Conservation (phyloP, 2,113 vertebrate genomes). For the Siphamia tubifer region DNA sequence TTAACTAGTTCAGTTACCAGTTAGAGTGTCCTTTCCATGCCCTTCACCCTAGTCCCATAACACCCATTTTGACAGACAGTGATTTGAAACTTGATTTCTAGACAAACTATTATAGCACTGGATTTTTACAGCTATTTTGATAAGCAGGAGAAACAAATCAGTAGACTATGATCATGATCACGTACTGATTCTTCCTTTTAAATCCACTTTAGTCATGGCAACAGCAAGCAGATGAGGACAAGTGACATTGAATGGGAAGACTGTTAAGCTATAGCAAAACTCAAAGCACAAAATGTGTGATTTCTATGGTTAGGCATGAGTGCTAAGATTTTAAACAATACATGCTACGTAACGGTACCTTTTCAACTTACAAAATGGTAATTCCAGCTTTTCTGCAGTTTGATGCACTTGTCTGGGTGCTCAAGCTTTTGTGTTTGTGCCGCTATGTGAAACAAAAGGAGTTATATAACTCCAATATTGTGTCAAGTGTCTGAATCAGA, state of each 20-base stretch:
- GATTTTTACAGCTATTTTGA: background rate
- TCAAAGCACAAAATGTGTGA: background rate
- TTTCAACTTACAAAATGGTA: background rate
- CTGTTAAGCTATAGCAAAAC: background rate
- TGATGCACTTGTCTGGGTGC: background rate
- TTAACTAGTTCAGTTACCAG: conserved; percentile 43
- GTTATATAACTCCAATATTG: conserved; percentile 29
- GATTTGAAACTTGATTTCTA: background rate
- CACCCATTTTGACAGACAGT: background rate
- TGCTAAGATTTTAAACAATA: background rate
- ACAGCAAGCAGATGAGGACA: background rate
- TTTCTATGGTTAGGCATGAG: background rate
- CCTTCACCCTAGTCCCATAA: conserved; percentile 25
- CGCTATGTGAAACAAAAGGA: conserved; percentile 30
- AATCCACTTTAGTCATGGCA: background rate
- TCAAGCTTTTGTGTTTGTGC: background rate
- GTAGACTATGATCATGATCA: background rate
- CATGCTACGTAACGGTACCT: background rate
- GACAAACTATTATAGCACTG: too few species aligned
- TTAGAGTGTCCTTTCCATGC: conserved; percentile 33
- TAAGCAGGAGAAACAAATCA: background rate
- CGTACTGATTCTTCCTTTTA: background rate
- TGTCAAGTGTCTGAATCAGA: conserved; percentile 30
- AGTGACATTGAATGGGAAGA: background rate
- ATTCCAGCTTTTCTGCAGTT: background rate